These are phyloP conservation scores for Cyphomyrmex costatus DNA, from an alignment of 1,140 invertebrate genomes.

Conservation along the genomic window DNA sequence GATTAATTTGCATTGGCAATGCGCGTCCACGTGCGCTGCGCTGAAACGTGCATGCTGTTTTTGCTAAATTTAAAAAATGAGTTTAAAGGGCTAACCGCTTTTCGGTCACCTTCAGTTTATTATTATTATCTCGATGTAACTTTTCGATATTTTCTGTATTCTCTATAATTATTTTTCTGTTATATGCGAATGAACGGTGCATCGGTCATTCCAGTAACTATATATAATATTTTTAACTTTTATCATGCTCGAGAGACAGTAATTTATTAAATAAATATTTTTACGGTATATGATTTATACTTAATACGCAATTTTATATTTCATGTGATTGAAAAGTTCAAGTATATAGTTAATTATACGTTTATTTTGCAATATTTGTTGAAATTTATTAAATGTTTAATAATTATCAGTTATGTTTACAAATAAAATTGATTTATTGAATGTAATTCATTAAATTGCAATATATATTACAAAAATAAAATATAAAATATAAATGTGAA, in stretches of 20 bases:
- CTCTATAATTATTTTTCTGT: not conserved
- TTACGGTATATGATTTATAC: not conserved
- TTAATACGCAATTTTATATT: not conserved
- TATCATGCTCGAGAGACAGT: not conserved
- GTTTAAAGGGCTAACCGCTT: not conserved
- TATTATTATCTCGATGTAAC: not conserved
- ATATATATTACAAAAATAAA: not conserved
- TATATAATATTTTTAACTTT: not conserved
- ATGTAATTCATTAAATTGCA: not conserved
- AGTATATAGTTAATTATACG: conserved; percentile 3
- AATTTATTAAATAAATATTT: not conserved
- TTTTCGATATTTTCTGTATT: conserved; percentile 26
- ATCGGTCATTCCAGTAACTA: not conserved
- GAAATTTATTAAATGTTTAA: conserved; percentile 7
- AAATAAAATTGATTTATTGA: not conserved
- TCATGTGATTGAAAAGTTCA: not conserved
- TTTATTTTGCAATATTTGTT: not conserved
- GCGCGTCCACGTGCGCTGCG: not conserved
- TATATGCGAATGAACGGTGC: not conserved
- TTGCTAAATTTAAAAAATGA: conserved; percentile 22
- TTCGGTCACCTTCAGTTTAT: not conserved
- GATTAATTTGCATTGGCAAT: conserved; percentile 61
- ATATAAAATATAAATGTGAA: not conserved
- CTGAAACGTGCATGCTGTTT: conserved; percentile 6
- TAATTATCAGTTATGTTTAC: conserved; percentile 1